A percentile compares a stretch with the other conserved stretches of the same genome.
Evolutionary conservation across 2,888 invertebrate genomes (phyloP).

Genomic region (Strigamia transsilvanica): DNA sequence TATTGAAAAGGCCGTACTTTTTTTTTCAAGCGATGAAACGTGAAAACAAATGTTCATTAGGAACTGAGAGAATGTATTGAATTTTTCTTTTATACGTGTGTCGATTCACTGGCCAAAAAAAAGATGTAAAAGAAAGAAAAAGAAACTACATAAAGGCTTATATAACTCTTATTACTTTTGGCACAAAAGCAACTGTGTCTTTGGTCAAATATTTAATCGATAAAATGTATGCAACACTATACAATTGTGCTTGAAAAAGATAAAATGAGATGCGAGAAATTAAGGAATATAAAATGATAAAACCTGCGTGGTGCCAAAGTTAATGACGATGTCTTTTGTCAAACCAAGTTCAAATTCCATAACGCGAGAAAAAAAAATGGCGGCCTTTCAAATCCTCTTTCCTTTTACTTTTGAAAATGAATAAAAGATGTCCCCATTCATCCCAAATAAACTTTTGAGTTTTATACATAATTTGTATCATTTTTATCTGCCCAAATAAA

Average conservation of each 20-base stretch:
- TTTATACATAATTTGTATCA: neutral
- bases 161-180: neutral
- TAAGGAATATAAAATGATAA: neutral
- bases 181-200: constrained; percentile 9
- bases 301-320: neutral
- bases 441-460: neutral
- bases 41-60: neutral
- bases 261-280: neutral
- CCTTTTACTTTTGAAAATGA: neutral
- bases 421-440: neutral
- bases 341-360: constrained; percentile 12
- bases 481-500: neutral
- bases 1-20: neutral
- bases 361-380: neutral
- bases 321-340: neutral
- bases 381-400: neutral
- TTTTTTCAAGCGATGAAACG: neutral
- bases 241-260: neutral
- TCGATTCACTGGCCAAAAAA: neutral
- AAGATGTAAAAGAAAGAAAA: no score
- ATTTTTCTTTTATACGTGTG: neutral
- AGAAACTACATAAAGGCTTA: no score
- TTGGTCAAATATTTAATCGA: neutral
- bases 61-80: neutral
- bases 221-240: neutral